Conservation (phyloP, 2,888 invertebrate genomes). For the Drosophila subsilvestris region DNA sequence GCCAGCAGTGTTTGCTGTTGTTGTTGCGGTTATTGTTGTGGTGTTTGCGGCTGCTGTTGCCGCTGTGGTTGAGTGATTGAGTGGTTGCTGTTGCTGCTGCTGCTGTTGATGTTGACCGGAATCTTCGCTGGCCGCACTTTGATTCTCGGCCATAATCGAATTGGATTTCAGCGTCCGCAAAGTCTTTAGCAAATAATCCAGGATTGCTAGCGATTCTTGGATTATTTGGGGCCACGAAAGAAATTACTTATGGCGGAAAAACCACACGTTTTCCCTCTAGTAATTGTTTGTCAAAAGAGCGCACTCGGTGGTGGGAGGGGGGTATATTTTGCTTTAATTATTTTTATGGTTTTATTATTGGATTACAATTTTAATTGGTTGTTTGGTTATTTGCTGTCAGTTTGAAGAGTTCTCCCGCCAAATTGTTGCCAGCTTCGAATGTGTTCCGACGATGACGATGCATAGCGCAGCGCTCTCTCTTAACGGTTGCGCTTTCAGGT, state of each 20-base stretch:
- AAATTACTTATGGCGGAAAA: background rate
- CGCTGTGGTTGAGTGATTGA: slow-evolving; percentile 52
- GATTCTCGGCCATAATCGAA: slow-evolving; percentile 84
- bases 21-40: slow-evolving; percentile 37
- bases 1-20: slow-evolving; percentile 33
- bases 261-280: background rate
- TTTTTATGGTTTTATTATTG: no score
- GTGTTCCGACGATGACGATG: slow-evolving; percentile 70
- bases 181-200: slow-evolving; percentile 83
- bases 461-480: slow-evolving; percentile 52
- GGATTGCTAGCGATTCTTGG: slow-evolving; percentile 75
- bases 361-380: background rate
- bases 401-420: slow-evolving; percentile 3
- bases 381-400: slow-evolving; percentile 20
- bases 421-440: slow-evolving; percentile 46
- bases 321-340: no score
- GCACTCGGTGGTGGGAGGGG: no score
- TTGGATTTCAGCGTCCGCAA: slow-evolving; percentile 82
- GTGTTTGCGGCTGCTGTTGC: slow-evolving; percentile 60
- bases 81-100: slow-evolving; percentile 56
- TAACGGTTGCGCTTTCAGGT: slow-evolving; percentile 32
- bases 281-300: no score
- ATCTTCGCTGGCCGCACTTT: slow-evolving; percentile 83
- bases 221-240: slow-evolving; percentile 60
- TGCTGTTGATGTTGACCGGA: slow-evolving; percentile 82